Conservation (phyloP, 2,888 invertebrate species). For the Acleris emargana region DNA sequence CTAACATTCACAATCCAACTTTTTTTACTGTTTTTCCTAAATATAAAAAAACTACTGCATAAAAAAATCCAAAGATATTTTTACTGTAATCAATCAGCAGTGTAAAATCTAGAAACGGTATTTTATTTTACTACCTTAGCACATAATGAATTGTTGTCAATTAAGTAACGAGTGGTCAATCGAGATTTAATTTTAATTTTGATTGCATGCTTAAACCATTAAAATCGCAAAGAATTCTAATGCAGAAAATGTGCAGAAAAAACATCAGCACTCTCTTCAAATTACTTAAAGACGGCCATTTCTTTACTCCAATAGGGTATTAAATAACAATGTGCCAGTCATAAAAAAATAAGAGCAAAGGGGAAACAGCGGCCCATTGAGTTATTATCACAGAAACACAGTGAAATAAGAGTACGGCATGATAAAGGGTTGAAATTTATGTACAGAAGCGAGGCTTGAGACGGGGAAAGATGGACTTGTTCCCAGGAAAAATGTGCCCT, state of each 20-base stretch:
- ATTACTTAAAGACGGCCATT: constrained; percentile 16
- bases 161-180: too few relatives aligned
- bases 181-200: too few relatives aligned
- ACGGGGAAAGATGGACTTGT: constrained; percentile 58
- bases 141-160: too few relatives aligned
- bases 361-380: constrained; percentile 57
- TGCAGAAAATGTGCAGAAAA: not conserved
- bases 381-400: constrained; percentile 61
- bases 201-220: not conserved
- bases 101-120: too few relatives aligned
- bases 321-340: constrained; percentile 23
- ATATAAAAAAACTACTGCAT: too few relatives aligned
- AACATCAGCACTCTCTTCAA: constrained; percentile 12
- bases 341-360: constrained; percentile 45
- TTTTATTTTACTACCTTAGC: too few relatives aligned
- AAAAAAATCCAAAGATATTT: too few relatives aligned
- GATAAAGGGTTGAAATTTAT: constrained; percentile 67
- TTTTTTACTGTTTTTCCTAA: too few relatives aligned
- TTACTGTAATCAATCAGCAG: too few relatives aligned
- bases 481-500: constrained; percentile 38
- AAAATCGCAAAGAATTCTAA: not conserved
- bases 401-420: constrained; percentile 56
- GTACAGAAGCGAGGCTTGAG: constrained; percentile 51
- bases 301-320: constrained; percentile 18
- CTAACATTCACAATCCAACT: too few relatives aligned